Conservation (phyloP, 2,797 vertebrate genomes). For the Enoplosus armatus region DNA sequence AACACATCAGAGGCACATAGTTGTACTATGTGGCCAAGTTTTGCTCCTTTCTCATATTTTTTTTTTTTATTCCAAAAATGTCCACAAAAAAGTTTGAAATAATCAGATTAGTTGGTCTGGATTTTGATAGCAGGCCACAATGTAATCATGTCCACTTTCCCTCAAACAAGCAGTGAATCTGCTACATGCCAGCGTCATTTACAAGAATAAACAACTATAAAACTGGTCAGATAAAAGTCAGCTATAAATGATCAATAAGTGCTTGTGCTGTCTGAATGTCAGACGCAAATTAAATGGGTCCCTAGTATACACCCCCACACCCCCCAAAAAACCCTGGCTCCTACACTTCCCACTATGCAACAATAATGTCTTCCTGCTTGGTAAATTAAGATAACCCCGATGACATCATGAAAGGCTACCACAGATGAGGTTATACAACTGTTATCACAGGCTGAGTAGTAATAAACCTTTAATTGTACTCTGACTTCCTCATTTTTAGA, state of each 20-base stretch:
- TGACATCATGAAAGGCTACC: background rate
- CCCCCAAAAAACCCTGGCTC: background rate
- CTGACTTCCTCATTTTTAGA: background rate
- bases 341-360: conserved; percentile 9
- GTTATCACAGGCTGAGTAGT: background rate
- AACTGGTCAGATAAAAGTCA: background rate
- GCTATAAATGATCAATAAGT: background rate
- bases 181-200: background rate
- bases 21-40: conserved; percentile 14
- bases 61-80: background rate
- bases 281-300: background rate
- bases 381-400: background rate
- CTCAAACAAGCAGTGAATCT: background rate
- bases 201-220: background rate
- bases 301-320: no score
- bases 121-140: background rate
- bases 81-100: background rate
- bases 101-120: background rate
- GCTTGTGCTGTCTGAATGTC: background rate
- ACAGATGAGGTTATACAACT: background rate
- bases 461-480: background rate
- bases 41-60: background rate
- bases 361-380: background rate
- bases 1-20: background rate
- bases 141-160: background rate